Base-by-base conservation (phyloP, 1,140 invertebrate genomes). In the Laodelphax striatellus region DNA sequence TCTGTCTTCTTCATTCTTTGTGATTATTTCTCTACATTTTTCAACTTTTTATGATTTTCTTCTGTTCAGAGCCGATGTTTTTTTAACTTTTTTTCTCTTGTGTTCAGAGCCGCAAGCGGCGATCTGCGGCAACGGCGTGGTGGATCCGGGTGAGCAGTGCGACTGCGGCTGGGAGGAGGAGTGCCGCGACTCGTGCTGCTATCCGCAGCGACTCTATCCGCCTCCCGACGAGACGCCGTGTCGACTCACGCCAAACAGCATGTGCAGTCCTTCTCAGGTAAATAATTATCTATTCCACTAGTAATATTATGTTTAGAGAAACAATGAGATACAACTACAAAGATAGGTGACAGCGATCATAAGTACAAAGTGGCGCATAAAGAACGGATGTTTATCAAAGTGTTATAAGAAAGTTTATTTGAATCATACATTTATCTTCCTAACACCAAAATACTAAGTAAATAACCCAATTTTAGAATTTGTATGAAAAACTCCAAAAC, bases 151-250 rank as follows among this genome's bases (percentile, higher is more conserved):
- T 5, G 96, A 99, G 75, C 87, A 98, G 70, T 99, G 96, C 73
- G 97, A 99, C 75, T 99, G 96, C 75, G 97, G 97, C 22, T 99
- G 94, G 89, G 91, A 94, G 68, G 88, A 92, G 69, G 90, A 93
- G 69, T 98, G 95, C 73, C 84, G 87, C 57, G 92, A 97, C 69
- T 80, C 82, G 16, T 99, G 97, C 71, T 99, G 97, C 71, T 88
- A 88, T 69, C 94, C 94, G 17, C 92, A 94, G 78, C 80, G 87
- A 43, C 81, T 84, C 52, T 84, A 90, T 65, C 85, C 87, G 5
- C 78, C 81, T 0, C 63, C 75, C 16, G 83, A 86, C 59, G 88
- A 93, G 70, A 84, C 82, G 13, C 91, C 91, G 0, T 94, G 91
- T 70, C 86, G 82, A n/a, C 78, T 92, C 58, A 87, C 85, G 0